Evolutionary conservation across 1,140 invertebrate genomes (phyloP), one percentile per base, ranked within the genome.

Genomic region (Bombus pascuorum): DNA sequence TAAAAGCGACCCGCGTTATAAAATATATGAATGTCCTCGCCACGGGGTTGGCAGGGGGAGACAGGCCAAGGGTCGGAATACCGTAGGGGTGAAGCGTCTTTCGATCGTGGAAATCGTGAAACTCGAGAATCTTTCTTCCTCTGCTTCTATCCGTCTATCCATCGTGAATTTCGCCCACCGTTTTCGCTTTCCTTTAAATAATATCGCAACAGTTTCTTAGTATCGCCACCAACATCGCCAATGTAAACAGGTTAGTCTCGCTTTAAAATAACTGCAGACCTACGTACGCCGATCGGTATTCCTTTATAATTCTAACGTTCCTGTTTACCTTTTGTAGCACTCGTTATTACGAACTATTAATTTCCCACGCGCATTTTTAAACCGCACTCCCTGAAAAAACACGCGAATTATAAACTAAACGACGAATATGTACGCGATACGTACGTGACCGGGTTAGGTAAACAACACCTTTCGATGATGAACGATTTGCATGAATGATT

Each of bases 1-100:
- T 73, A 87, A 71, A 85, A 74, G 65, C 73, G 84, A 92, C 87
- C 80, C 88, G 91, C 71, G 86, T 91, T 87, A 86, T 89, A 82
- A 89, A 81, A 90, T 83, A 80, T 83, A 78, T 86, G 87, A 91
- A 91, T 84, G 66, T 68, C 39, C 25, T 25, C 8, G 22, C 47
- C 62, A 66, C 15, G 66, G 65, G 65, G 39, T 22, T 66, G 32
- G 42, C 32, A 44, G n/a, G 42, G 68, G 66, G 0, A 37, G 25
- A n/a, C 28, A 2, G 44, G 15, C 57, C 18, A 8, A 13, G 15
- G 25, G 32, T 15, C 53, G 5, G 1, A 53, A 39, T 15, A 22
- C 47, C 39, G 32, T n/a, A 39, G 15, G 42, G n/a, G 10, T 82
- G 37, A 42, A 39, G 42, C 34, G 32, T 76, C 42, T 44, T 25